Evolutionary conservation across 2,888 invertebrate species (phyloP).

Genomic region (Cephalotes varians): DNA sequence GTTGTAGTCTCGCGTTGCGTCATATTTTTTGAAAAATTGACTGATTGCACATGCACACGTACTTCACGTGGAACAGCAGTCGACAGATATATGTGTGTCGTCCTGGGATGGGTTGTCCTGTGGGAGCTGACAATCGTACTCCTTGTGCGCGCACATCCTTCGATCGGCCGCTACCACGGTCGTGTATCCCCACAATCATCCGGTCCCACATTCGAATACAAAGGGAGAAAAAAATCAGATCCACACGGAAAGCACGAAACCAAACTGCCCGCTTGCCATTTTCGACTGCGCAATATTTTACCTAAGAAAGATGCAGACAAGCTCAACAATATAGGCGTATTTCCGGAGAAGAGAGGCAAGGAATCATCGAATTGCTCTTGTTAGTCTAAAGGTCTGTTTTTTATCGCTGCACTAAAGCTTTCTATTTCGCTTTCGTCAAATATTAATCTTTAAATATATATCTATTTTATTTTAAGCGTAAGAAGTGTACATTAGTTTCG

Average conservation of each 20-base stretch:
- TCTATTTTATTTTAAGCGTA: no score
- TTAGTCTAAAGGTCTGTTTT: no score
- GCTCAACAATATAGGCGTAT: constrained; percentile 79
- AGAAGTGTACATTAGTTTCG: no score
- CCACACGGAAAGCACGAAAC: not conserved
- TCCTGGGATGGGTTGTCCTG: constrained; percentile 48
- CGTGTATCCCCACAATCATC: constrained; percentile 42
- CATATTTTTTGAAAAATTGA: not conserved
- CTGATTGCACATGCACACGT: not conserved
- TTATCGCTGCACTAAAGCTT: no score
- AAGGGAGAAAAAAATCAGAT: not conserved
- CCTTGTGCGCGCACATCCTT: constrained; percentile 42
- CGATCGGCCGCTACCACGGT: constrained; percentile 39
- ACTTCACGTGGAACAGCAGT: constrained; percentile 15
- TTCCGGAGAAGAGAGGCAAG: constrained; percentile 66
- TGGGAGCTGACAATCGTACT: constrained; percentile 69
- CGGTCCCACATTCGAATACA: no score
- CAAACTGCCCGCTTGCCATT: constrained; percentile 70
- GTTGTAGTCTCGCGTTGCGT: constrained; percentile 1
- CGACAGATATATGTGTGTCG: constrained; percentile 4
- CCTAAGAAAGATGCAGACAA: constrained; percentile 63
- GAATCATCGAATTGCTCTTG: not conserved
- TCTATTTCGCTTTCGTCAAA: no score
- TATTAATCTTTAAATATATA: no score
- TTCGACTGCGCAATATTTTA: constrained; percentile 80